Evolutionary conservation across 1,140 invertebrate genomes (phyloP), one percentile per base, ranked within the genome.

Genomic region (Cyclina sinensis): DNA sequence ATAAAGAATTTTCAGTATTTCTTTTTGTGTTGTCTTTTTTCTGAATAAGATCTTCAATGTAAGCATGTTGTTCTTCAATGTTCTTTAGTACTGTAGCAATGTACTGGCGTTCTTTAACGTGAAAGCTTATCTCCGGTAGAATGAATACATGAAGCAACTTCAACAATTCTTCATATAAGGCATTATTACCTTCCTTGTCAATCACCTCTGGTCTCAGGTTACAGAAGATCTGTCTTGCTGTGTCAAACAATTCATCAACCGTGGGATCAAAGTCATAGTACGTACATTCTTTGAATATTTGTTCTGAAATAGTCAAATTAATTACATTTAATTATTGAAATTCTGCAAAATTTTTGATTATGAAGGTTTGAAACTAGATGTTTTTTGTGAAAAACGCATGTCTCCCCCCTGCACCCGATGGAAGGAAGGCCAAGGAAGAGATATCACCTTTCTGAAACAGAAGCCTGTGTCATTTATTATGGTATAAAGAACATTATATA

Each of bases 211-310:
- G 37, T 4, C 21, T 30, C 43, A 87, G 39, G 27, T 62, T 62
- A 21, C 39, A 39, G 35, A 57, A 70, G 30, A 88, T 81, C 0
- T 54, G 18, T 30, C 30, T 37, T 35, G 78, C 37, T 18, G 80
- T 88, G 16, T 88, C 86, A 76, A 88, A 88, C 24, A 88, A 48
- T 48, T 88, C 86, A 82, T 88, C 86, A 3, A 88, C 79, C 46
- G 65, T 82, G 18, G 86, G 79, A 35, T 88, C 86, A 62, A 74
- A 88, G 68, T 88, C 86, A 83, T 88, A 88, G 35, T 27, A 74
- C 14, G 24, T 30, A 35, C 51, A 39, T 18, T 88, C 86, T n/a
- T 82, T 51, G 37, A 82, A 88, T 27, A 88, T 73, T 76, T 76
- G 57, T 59, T 88, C 86, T 88, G 79, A 65, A 88, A 83, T n/a